Evolutionary conservation across 2,113 vertebrate genomes (phyloP), one percentile per base, ranked within the genome.

Genomic region (Sciurus niger): DNA sequence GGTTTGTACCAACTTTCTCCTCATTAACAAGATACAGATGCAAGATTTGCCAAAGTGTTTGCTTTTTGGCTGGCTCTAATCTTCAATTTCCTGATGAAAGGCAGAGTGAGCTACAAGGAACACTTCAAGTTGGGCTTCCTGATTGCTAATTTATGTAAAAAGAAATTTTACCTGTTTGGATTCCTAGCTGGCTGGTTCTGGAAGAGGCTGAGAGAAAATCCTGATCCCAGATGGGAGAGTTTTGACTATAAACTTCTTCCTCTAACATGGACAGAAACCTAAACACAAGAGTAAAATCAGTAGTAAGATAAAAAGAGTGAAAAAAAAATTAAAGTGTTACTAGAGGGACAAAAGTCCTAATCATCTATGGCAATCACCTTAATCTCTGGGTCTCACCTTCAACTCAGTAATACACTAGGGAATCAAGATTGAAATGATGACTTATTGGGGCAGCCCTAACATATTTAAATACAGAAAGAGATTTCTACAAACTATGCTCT

Each of bases 261-360:
- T 99, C 99, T 97, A 99, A 98, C 99, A 99, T 99, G 2, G 99
- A 99, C 70, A 99, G 97, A 98, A 99, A 99, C 97, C 99, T 99
- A 97, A 60, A 96, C 24, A 97, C 28, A 98, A 96, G 95, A 96
- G 1, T 10, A 96, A 72, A 60, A 84, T 58, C 74, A 98, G 90
- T 0, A 88, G 55, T 94, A 93, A 95, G 4, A 76, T 76, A 13
- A 8, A 43, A 86, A 70, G 43, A 60, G 8, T 4, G 24, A 82
- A 90, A 22, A 60, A 90, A 92, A 83, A 28, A 83, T 12, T 0
- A 8, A 78, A 0, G 1, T 6, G 43, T 22, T 24, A 79, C 60
- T 12, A 80, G 43, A 60, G 32, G 18, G 7, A 65, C 8, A 20
- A 84, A 53, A 68, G 53, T 22, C 34, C 82, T 46, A 5, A 32